Evolutionary conservation across 2,888 invertebrate species (phyloP), one percentile per base, ranked within the genome.

Genomic region (Aleiodes testaceus): DNA sequence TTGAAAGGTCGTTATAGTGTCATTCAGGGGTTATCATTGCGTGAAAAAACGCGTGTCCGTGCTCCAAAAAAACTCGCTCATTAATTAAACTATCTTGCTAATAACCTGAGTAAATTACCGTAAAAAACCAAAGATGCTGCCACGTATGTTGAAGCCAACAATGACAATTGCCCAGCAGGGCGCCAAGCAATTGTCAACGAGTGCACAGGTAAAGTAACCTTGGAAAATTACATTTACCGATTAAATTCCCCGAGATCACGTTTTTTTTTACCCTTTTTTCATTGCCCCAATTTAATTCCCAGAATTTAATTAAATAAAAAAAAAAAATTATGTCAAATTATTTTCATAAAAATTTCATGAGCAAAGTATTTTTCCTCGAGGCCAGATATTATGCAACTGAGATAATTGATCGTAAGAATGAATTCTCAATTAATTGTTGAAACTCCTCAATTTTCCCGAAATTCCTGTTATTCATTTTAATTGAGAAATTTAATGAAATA

Each of bases 151-250:
- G 11, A 85, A 78, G 74, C 82, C 84, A 36, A 80, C 80, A 18
- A 67, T 84, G 72, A 72, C 73, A 68, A 78, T 81, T 36, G 84
- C 81, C 50, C 80, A 81, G 65, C 81, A 82, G 36, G 84, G 85
- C 72, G 82, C 81, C 3, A 85, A 85, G 68, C 82, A 82, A 63
- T 71, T 87, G 14, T 86, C 86, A 12, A 87, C 85, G n/a, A 84
- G 81, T 42, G 72, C 82, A 30, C 84, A 79, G 78, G 86, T 86
- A 30, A 11, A 30, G 30, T n/a, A 26, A 14, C 36, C 42, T 59
- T 42, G 59, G 26, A 7, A 16, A 36, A 36, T 59, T 12, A n/a
- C n/a, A 14, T 30, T 49, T 1, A 16, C 16, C 14, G 16, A 49
- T 16, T 12, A 49, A 49, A 20, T 26, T 26, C 26, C 26, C 26